Percentiles rank a stretch among this genome's conserved stretches.
Evolutionary conservation across 2,888 invertebrate species (phyloP).

Genomic region (Eupithecia subumbrata): DNA sequence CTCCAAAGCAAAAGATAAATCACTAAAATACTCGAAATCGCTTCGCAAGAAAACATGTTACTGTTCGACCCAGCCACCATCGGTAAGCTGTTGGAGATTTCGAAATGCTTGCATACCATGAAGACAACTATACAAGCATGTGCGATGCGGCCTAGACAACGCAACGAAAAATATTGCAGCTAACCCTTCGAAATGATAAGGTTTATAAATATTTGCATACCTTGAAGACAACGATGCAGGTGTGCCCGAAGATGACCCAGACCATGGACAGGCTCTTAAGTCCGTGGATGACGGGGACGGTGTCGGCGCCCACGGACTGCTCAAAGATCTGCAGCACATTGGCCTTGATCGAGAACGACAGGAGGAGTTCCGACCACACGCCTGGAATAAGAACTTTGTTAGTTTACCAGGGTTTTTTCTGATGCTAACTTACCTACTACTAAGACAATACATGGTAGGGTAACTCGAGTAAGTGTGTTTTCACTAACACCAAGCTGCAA

Average conservation of each 20-base stretch:
- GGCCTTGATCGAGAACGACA: constrained; percentile 91
- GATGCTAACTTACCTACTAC: not conserved
- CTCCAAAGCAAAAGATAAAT: too few species aligned
- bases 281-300: constrained; percentile 90
- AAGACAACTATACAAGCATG: too few species aligned
- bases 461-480: not conserved
- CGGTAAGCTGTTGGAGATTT: too few species aligned
- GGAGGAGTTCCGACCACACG: constrained; percentile 86
- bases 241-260: constrained; percentile 89
- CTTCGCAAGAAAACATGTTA: too few species aligned
- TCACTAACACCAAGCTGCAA: not conserved
- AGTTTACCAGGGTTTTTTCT: not conserved
- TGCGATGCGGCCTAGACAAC: too few species aligned
- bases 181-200: too few species aligned
- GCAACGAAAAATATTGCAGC: too few species aligned
- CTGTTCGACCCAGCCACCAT: too few species aligned
- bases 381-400: constrained; percentile 66
- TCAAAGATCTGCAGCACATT: constrained; percentile 92
- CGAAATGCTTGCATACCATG: too few species aligned
- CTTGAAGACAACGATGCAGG: constrained; percentile 91
- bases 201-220: constrained; percentile 44
- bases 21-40: too few species aligned
- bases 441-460: too few species aligned
- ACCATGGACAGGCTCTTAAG: constrained; percentile 87
- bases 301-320: constrained; percentile 91